Evolutionary conservation across 53 echinoderm and acorn worm species (phyloP).

Genomic region (Henricia sp.): DNA sequence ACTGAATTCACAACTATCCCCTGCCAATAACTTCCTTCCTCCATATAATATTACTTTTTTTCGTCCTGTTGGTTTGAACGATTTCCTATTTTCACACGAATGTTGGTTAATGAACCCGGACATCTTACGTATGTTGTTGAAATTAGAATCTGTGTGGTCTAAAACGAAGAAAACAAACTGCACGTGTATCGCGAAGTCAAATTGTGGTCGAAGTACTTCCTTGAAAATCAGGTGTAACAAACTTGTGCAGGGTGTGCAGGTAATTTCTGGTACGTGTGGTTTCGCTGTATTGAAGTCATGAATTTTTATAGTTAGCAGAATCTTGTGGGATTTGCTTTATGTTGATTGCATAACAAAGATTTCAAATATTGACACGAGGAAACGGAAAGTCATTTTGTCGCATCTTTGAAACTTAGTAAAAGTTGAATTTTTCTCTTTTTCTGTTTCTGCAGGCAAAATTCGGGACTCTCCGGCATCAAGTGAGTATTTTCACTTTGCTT

Average conservation of each 20-base stretch:
- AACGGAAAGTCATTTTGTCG: not conserved
- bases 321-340: not conserved
- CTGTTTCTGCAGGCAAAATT: constrained; percentile 42
- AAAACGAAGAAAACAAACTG: not conserved
- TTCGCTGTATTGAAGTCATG: too few species aligned
- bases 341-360: not conserved
- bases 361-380: not conserved
- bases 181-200: not conserved
- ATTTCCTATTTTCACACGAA: not conserved
- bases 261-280: too few species aligned
- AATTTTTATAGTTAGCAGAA: not conserved
- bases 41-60: not conserved
- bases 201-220: not conserved
- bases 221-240: not conserved
- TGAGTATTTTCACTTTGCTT: constrained; percentile 23
- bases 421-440: not conserved
- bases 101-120: not conserved
- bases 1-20: not conserved
- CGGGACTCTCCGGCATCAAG: constrained; percentile 42
- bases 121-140: not conserved
- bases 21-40: not conserved
- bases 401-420: not conserved
- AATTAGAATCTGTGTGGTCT: not conserved
- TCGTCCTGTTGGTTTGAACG: not conserved
- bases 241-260: not conserved